phyloP scores from a whole-genome alignment of 2,888 invertebrate genomes.

The Pocota personata region DNA sequence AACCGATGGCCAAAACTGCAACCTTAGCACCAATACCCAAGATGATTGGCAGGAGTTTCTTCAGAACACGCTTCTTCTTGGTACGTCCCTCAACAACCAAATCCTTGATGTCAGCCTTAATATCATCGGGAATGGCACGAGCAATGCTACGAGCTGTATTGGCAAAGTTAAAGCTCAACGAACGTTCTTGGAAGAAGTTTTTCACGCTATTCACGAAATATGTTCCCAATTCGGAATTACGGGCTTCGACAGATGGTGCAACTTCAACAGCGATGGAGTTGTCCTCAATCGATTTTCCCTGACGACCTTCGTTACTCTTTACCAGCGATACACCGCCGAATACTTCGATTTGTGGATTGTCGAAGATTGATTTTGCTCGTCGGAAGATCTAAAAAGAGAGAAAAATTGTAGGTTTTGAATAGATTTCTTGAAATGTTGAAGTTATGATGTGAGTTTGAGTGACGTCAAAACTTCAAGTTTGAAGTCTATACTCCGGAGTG shows the following conservation, averaged over 20 bases:
- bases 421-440: not conserved
- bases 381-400: conserved; percentile 83
- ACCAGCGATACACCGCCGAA: conserved; percentile 84
- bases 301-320: conserved; percentile 81
- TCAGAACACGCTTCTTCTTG: conserved; percentile 84
- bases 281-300: conserved; percentile 83
- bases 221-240: conserved; percentile 85
- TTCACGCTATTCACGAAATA: conserved; percentile 84
- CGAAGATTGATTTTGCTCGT: conserved; percentile 85
- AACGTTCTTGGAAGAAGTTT: conserved; percentile 85
- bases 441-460: too few relatives aligned
- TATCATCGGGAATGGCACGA: conserved; percentile 84
- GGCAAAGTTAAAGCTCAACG: conserved; percentile 83
- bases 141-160: conserved; percentile 83
- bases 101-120: conserved; percentile 84
- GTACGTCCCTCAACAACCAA: conserved; percentile 86
- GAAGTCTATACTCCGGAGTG: too few relatives aligned
- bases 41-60: conserved; percentile 85
- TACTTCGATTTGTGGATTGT: conserved; percentile 84
- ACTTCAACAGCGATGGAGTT: conserved; percentile 83
- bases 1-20: conserved; percentile 84
- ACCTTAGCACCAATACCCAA: conserved; percentile 86
- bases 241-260: conserved; percentile 83
- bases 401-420: not conserved
- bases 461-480: too few relatives aligned